Base-by-base conservation (phyloP, 2,113 vertebrate genomes). In the Oplegnathus fasciatus region DNA sequence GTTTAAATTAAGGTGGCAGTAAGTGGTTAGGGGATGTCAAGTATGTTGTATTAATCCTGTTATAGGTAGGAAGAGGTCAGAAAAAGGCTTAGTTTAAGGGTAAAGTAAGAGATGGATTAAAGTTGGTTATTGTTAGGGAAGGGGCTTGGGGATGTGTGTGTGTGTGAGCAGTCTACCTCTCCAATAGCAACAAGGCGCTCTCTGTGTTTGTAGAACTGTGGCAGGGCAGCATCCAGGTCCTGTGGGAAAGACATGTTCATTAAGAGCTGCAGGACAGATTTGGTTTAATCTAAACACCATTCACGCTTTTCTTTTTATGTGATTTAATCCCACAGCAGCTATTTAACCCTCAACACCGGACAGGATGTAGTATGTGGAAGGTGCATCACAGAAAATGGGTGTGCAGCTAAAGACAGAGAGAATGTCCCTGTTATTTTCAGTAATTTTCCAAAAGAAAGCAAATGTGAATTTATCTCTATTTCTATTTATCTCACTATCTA, bases 141-240 rank as follows among this genome's bases (percentile, higher is more conserved):
- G 15, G 14, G 46, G 46, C 46, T 37, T 37, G 6, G 6, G 3
- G 34, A 37, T 37, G 34, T 37, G 57, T 46, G 58, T 72, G 82
- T 50, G 68, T 46, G 52, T 22, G 1, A 32, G 18, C 26, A 13
- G 26, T 28, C 2, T 88, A 93, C 86, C 91, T 94, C 80, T 77
- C 91, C 93, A 24, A 85, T 28, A 46, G 91, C 86, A 13, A 94
- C 86, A 10, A 95, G 86, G 0, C 90, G 68, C 62, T 87, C 89
- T 87, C 78, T 86, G 84, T 93, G 80, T 70, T 90, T 87, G 69
- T 95, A 76, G 30, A 96, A 93, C 9, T 84, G 81, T 0, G 10
- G 80, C 44, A 95, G 62, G 9, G 88, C 88, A 58, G 86, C 50
- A 24, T 95, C 91, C 89, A 95, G 10, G 2, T 91, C 92, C 95